Percentiles rank a stretch among this genome's conserved stretches.
Conservation (phyloP, 2,888 invertebrate genomes). For the Cryptocephalus primarius region DNA sequence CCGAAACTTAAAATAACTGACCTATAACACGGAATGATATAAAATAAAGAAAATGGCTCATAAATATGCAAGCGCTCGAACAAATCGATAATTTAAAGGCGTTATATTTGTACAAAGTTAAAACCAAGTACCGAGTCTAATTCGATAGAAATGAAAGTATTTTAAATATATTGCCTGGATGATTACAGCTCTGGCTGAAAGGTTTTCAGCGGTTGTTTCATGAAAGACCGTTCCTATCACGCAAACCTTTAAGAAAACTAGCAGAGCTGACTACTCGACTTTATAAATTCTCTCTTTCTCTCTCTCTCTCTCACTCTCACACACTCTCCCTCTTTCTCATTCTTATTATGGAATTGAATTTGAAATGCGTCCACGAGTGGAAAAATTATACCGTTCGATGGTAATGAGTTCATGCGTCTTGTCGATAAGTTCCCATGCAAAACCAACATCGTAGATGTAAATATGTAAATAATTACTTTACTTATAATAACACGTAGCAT, state of each 20-base stretch:
- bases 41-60: neutral
- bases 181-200: conserved; percentile 18
- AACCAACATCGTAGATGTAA: too few species aligned
- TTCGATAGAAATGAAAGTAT: conserved; percentile 14
- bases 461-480: too few species aligned
- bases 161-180: conserved; percentile 15
- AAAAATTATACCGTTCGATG: too few species aligned
- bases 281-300: too few species aligned
- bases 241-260: neutral
- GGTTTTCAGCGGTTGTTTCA: conserved; percentile 21
- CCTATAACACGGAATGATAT: neutral
- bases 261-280: too few species aligned
- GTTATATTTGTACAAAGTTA: conserved; percentile 11
- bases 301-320: too few species aligned
- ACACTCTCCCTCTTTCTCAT: too few species aligned
- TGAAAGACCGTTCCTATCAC: neutral
- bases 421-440: too few species aligned
- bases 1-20: neutral
- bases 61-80: neutral
- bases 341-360: too few species aligned
- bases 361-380: too few species aligned
- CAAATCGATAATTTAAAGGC: conserved; percentile 8
- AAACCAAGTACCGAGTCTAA: conserved; percentile 14
- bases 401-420: too few species aligned
- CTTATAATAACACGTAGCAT: too few species aligned